Evolutionary conservation across 2,797 vertebrate genomes (phyloP).

Genomic region (Sebastes elongatus): DNA sequence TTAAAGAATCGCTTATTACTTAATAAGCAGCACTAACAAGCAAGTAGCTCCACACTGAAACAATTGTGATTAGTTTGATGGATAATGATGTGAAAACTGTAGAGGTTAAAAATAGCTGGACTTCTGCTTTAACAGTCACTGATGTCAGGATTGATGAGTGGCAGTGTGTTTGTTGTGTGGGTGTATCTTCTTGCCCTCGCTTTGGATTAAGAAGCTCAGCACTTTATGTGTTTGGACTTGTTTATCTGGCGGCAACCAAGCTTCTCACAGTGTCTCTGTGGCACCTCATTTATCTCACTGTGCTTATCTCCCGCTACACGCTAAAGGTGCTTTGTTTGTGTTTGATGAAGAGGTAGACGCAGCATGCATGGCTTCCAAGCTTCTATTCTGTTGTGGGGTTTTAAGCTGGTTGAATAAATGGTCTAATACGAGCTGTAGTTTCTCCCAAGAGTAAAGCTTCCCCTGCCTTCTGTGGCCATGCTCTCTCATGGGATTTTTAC

Average conservation of each 20-base stretch:
- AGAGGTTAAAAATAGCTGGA: not conserved
- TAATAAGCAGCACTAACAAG: not conserved
- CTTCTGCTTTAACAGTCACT: not conserved
- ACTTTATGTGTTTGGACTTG: not conserved
- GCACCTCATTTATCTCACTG: slow-evolving; percentile 5
- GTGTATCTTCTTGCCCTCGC: not conserved
- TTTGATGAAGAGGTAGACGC: not conserved
- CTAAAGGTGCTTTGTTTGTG: slow-evolving; percentile 12
- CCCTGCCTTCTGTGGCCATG: slow-evolving; percentile 82
- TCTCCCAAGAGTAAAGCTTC: slow-evolving; percentile 82
- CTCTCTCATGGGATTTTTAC: slow-evolving; percentile 86
- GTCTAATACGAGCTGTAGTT: slow-evolving; percentile 84
- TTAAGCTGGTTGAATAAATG: slow-evolving; percentile 64
- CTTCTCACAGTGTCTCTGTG: slow-evolving; percentile 3
- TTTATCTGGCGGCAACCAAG: not conserved
- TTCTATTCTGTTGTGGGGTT: slow-evolving; percentile 23
- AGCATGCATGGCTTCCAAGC: slow-evolving; percentile 63
- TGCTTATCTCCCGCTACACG: slow-evolving; percentile 1
- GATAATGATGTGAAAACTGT: slow-evolving; percentile 1
- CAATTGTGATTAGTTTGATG: not conserved
- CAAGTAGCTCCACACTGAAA: not conserved
- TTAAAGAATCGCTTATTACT: not conserved
- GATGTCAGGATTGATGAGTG: not conserved
- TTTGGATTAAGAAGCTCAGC: not conserved
- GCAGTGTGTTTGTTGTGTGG: not conserved